A percentile compares a stretch with the other conserved stretches of the same genome.
Conservation (phyloP, 2,797 vertebrate genomes). For the Pyrocephalus nanus region DNA sequence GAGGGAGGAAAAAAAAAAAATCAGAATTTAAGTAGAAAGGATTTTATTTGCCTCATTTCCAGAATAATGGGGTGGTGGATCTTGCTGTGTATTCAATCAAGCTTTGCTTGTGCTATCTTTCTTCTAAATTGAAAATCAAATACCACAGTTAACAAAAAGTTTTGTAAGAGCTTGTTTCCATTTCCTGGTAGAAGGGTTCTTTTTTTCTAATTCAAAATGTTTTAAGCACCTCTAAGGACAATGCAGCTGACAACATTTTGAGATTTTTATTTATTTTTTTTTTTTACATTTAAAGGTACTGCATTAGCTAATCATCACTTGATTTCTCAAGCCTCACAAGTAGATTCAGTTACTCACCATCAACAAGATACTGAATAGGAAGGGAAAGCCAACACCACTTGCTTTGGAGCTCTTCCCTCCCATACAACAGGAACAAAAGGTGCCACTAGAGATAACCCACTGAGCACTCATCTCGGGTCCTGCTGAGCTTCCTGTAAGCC, state of each 20-base stretch:
- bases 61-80: background rate
- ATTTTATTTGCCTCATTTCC: background rate
- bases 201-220: background rate
- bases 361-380: background rate
- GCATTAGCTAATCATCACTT: background rate
- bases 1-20: background rate
- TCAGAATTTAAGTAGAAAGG: background rate
- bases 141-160: background rate
- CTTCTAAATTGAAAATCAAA: background rate
- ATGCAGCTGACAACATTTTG: background rate
- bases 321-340: background rate
- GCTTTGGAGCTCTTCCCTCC: background rate
- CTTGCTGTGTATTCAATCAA: background rate
- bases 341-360: background rate
- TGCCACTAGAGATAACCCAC: constrained; percentile 19
- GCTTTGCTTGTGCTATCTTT: background rate
- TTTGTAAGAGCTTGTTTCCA: background rate
- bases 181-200: background rate
- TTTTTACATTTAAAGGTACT: background rate
- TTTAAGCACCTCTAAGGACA: background rate
- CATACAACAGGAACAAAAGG: constrained; percentile 34
- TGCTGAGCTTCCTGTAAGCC: constrained; percentile 39
- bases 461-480: background rate
- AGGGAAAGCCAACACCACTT: background rate
- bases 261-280: background rate